Base-by-base conservation (phyloP, 1,140 invertebrate species). In the Drosophila grimshawi region DNA sequence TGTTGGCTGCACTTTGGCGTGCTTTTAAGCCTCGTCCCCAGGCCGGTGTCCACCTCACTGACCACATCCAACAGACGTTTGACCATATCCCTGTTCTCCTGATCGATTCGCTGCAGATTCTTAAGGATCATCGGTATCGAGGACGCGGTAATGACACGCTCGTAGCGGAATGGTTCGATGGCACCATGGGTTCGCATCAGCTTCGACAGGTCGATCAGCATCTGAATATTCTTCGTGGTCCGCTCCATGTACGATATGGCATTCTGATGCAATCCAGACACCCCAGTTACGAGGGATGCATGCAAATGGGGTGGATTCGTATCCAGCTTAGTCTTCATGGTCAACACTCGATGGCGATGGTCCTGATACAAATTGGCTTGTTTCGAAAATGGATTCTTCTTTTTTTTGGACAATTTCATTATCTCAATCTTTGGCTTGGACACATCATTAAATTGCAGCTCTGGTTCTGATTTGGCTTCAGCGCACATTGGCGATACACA, bases 11-110 rank as follows among this genome's bases (percentile, higher is more conserved):
- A 37, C 33, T 39, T 52, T 2, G 4, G 4, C 8, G 19, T 19
- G 11, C 0, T 5, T 11, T 11, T n/a, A 0, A 19, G 19, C 19
- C 19, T 19, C 19, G 19, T 1, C 19, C 19, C 19, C 19, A 74
- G 56, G 0, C 81, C 86, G 2, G 78, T 52, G 33, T 90, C 86
- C 11, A 81, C 66, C 11, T 73, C 56, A 53, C 78, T 75, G 2
- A 30, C 51, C 0, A 81, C 56, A 10, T 79, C 64, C 5, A 57
- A 0, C 0, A 89, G 19, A 3, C 80, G 71, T 4, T 71, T 69
- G 1, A 57, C 80, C 0, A 89, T 3, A 0, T 88, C 85, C 0
- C 5, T 7, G 53, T 76, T 76, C 4, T 61, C 39, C 29, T 41
- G 10, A 1, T 73, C 70, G 8, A 70, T 59, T 1, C 35, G 35